Base-by-base conservation (phyloP, 1,140 invertebrate genomes). In the Aricia agestis region DNA sequence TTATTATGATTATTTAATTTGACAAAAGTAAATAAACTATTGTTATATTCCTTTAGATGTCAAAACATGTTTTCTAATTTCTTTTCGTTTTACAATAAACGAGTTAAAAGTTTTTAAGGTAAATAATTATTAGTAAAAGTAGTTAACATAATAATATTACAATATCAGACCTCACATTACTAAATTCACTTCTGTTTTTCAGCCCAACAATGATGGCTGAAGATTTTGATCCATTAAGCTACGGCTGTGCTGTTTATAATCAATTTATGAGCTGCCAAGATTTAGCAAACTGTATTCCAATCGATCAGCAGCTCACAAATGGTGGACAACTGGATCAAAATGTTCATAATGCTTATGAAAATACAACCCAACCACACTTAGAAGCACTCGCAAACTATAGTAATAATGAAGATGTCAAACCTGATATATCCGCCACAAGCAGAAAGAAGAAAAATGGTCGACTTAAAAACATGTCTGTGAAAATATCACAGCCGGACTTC, bases 401-500 rank as follows among this genome's bases (percentile, higher is more conserved):
- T 17, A 45, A n/a, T 42, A 41, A 71, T 1, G 32, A 57, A 4
- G 73, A 74, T 59, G 68, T 76, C 3, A 76, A 76, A 71, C 72
- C 72, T 19, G 73, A 73, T 19, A 71, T 65, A 57, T 36, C 69
- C 25, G 11, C 45, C 45, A 76, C 61, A 71, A 78, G 69, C 68
- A 77, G 76, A 25, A 80, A 76, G 70, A 86, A 70, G 42, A 70
- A 19, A 36, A 58, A 83, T 57, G 82, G 72, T 74, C 75, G 72
- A 36, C 85, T 79, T 17, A 85, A 72, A 73, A 88, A 82, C 36
- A 82, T 82, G 69, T 86, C 85, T 0, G 79, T 85, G 18, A 91
- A 91, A 66, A 87, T 91, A 63, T 78, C 71, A 9, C 85, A 90
- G 31, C 79, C 82, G 36, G 75, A 83, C 45, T 90, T 83, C 52